A percentile compares a stretch with the other conserved stretches of the same genome.
Conservation (phyloP, 30 jellyfish, hydroid and myxozoan species). For the Cassiopea xamachana region DNA sequence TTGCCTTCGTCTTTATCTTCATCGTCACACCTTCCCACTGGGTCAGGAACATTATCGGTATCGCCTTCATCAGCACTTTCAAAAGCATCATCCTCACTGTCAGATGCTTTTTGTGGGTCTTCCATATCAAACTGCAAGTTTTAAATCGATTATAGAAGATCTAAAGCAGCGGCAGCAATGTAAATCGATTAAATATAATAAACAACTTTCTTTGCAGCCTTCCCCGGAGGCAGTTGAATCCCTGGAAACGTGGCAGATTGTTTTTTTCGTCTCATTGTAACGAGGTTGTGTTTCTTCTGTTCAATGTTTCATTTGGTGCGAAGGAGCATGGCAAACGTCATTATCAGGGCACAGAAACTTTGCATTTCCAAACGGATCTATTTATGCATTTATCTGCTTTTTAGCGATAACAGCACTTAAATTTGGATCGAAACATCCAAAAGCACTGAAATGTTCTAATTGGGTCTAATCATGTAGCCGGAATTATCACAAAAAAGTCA, state of each 20-base stretch:
- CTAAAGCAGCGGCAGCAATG: neutral
- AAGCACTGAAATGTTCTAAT: too few species aligned
- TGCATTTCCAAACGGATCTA: too few species aligned
- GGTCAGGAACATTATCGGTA: slow-evolving; percentile 53
- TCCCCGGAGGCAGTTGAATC: neutral
- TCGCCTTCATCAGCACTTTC: slow-evolving; percentile 97
- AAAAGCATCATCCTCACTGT: slow-evolving; percentile 90
- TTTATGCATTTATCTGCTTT: too few species aligned
- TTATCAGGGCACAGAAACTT: too few species aligned
- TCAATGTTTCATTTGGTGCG: neutral
- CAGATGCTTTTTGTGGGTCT: slow-evolving; percentile 21
- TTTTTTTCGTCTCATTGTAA: neutral
- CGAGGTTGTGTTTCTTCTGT: neutral
- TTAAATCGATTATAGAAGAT: neutral
- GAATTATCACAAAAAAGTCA: too few species aligned
- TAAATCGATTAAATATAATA: neutral
- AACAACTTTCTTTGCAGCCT: neutral
- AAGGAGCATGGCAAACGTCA: neutral
- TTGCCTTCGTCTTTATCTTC: neutral
- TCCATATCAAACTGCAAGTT: slow-evolving; percentile 25
- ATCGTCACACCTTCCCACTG: neutral
- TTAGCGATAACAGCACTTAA: too few species aligned
- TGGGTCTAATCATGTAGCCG: too few species aligned
- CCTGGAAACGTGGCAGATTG: slow-evolving; percentile 38
- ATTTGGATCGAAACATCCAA: too few species aligned